Percentiles rank a stretch among this genome's conserved stretches.
Evolutionary conservation across 2,888 invertebrate species (phyloP).

Genomic region (Lacanobia oleracea): DNA sequence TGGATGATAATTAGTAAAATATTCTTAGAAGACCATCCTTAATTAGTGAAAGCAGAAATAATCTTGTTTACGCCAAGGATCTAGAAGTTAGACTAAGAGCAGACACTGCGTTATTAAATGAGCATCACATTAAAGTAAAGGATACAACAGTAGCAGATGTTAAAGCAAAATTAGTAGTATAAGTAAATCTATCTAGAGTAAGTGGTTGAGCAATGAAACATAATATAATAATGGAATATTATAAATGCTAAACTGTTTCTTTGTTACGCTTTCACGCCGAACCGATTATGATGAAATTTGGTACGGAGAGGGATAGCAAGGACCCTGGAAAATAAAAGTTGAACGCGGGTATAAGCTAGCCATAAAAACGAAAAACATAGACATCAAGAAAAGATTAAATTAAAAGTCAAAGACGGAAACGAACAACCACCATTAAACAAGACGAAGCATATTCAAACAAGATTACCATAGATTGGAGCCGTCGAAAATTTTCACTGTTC

Average conservation of each 20-base stretch:
- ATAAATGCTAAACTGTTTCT: no score
- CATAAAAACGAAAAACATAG: not conserved
- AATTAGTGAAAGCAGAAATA: not conserved
- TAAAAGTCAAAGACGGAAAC: constrained; percentile 1
- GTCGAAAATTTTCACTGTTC: constrained; percentile 51
- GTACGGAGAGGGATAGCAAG: no score
- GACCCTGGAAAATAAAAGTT: no score
- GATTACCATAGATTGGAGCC: constrained; percentile 49
- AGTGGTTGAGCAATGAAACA: not conserved
- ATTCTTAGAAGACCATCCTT: not conserved
- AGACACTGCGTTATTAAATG: not conserved
- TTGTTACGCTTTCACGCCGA: no score
- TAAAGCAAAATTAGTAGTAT: not conserved
- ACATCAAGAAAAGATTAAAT: constrained; percentile 5
- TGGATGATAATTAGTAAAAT: not conserved
- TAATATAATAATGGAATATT: no score
- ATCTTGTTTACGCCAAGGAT: not conserved
- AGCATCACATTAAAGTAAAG: not conserved
- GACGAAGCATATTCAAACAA: constrained; percentile 30
- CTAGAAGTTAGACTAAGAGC: not conserved
- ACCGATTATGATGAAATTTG: no score
- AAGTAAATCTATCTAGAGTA: no score
- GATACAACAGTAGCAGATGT: not conserved
- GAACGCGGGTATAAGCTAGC: no score
- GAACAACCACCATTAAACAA: constrained; percentile 39